Base-by-base conservation (phyloP, 2,113 vertebrate species). In the Smithornis capensis region DNA sequence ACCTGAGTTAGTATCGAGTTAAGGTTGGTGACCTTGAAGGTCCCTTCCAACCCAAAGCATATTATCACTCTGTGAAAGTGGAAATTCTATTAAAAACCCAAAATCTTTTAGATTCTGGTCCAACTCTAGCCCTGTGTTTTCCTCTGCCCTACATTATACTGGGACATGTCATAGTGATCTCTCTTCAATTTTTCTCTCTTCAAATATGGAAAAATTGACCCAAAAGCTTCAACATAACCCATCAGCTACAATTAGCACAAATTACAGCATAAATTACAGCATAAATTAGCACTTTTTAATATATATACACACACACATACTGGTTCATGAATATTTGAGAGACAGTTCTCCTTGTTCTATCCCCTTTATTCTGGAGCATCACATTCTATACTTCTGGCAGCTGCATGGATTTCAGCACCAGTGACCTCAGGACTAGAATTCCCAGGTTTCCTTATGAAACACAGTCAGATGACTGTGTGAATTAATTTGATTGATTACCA, bases 381-480 rank as follows among this genome's bases (percentile, higher is more conserved):
- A 8, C 25, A 27, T 63, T 67, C 64, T 40, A 35, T 31, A 49
- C 60, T 83, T 81, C 12, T 4, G 56, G 82, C 45, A 80, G 77
- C 44, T 87, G 19, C 28, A 23, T 9, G 1, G 1, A 80, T 86
- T 78, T 68, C 52, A 73, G 56, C 6, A 35, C 60, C 31, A 5
- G 16, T 74, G 59, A 62, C 40, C 92, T 68, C 35, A 71, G 76
- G 53, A 55, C 42, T 57, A 4, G 59, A 94, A 94, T 94, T 91
- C 93, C 59, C 33, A 75, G 50, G 56, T 93, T 95, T 94, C 77
- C 83, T 87, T 35, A 74, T 71, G 90, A 65, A 89, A 88, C 56
- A 79, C 57, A 84, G 76, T 77, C 89, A 86, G 88, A 47, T 78
- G 49, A 37, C 59, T 68, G 10, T 64, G n/a, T 22, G 84, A 78